Conservation (phyloP, 2,113 vertebrate species). For the Brachyistius frenatus region DNA sequence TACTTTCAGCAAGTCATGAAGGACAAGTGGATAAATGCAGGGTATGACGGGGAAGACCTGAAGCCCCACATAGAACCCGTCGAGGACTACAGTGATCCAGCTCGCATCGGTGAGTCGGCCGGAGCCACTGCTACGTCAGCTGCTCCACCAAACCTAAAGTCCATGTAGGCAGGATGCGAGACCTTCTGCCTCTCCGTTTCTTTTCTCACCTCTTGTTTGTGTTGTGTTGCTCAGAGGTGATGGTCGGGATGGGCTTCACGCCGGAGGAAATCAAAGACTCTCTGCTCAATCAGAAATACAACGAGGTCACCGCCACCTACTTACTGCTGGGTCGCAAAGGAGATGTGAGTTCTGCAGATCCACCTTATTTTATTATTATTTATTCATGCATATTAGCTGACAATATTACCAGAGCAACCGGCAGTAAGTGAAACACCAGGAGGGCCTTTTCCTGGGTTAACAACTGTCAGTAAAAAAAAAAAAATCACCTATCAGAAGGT, state of each 20-base stretch:
- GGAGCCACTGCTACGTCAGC: background rate
- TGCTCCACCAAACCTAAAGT: background rate
- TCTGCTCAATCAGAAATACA: conserved; percentile 93
- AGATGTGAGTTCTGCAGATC: conserved; percentile 73
- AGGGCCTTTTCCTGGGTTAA: background rate
- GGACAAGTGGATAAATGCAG: conserved; percentile 96
- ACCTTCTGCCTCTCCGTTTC: background rate
- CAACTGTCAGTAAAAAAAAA: background rate
- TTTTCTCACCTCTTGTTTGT: background rate
- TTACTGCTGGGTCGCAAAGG: conserved; percentile 92
- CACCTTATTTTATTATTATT: background rate
- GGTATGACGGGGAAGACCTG: conserved; percentile 90
- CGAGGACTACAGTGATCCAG: conserved; percentile 79
- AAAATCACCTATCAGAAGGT: no score
- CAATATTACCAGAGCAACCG: background rate
- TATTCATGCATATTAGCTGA: background rate
- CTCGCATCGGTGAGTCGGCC: conserved; percentile 74
- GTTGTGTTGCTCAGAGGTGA: conserved; percentile 87
- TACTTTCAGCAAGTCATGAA: conserved; percentile 94
- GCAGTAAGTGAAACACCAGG: no score
- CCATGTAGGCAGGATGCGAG: background rate
- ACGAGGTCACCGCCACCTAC: conserved; percentile 95
- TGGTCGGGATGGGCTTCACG: conserved; percentile 96
- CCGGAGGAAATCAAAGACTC: conserved; percentile 94
- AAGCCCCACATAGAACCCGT: conserved; percentile 90